Evolutionary conservation across 1,140 invertebrate genomes (phyloP), one percentile per base, ranked within the genome.

Genomic region (Scaptomyza pallida): DNA sequence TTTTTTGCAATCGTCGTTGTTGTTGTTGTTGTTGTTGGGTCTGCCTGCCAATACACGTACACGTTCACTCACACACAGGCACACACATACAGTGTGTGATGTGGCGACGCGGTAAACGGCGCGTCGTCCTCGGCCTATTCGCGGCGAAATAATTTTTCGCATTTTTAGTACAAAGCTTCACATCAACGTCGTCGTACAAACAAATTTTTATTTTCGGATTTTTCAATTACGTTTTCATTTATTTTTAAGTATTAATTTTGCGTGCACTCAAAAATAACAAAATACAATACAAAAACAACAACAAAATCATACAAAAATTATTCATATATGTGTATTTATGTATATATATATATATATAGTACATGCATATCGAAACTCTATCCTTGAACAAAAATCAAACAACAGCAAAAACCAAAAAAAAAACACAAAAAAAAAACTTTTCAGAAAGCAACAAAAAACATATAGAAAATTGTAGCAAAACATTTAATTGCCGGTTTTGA

Each of bases 121-220:
- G 62, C 79, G 73, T 81, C 78, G 82, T 81, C 81, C 78, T 88
- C 89, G 85, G 83, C 83, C 89, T 90, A 90, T 90, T 85, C 89
- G 89, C 85, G 75, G 85, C 89, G 81, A 90, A 90, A 82, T 90
- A 85, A 90, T 90, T 90, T 90, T 90, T 90, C 89, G 81, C 86
- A 89, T 90, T 90, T 90, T 90, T 90, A 90, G 89, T 90, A 90
- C 89, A 90, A 90, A 90, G 81, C 89, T 90, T 90, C 85, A 90
- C 89, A 90, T 90, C 89, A 90, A 90, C 89, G 89, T 90, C 81
- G 85, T 90, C 89, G 89, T 90, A 90, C 89, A 90, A 90, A 90
- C 89, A 90, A 90, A 90, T 90, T 90, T 90, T 90, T 90, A 89
- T 90, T 90, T 90, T 90, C 89, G 89, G 89, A 89, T 90, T 90